Percentiles rank a stretch among this genome's conserved stretches.
These are phyloP conservation scores for Danionella cerebrum DNA, from an alignment of 2,113 vertebrate genomes.

Conservation along the genomic window DNA sequence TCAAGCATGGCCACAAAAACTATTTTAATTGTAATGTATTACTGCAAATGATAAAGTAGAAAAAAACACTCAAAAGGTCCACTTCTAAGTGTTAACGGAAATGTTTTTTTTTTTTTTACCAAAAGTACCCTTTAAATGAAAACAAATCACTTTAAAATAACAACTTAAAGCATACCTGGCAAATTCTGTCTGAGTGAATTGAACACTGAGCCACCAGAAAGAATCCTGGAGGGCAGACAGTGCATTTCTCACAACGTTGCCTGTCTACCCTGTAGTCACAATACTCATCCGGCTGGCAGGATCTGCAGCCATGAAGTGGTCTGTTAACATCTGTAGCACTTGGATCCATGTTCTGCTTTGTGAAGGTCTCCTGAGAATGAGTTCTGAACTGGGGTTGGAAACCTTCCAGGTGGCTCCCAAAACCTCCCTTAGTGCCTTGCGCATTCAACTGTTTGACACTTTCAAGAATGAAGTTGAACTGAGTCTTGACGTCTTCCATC, in stretches of 20 bases:
- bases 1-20: too few species aligned
- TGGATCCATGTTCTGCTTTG: constrained; percentile 73
- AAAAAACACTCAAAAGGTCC: too few species aligned
- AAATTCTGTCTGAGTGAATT: constrained; percentile 73
- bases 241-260: constrained; percentile 75
- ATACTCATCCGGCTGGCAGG: constrained; percentile 74
- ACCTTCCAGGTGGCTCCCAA: constrained; percentile 65
- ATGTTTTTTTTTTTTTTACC: too few species aligned
- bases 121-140: too few species aligned
- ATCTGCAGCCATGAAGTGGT: constrained; percentile 60
- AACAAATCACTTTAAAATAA: neutral
- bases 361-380: constrained; percentile 70
- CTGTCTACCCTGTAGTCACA: constrained; percentile 71
- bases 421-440: constrained; percentile 64
- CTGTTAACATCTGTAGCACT: constrained; percentile 67
- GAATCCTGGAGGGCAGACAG: constrained; percentile 75
- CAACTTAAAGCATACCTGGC: constrained; percentile 63
- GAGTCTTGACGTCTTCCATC: constrained; percentile 77
- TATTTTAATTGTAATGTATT: too few species aligned
- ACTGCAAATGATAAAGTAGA: too few species aligned
- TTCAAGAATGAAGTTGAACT: constrained; percentile 68
- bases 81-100: too few species aligned
- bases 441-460: constrained; percentile 69
- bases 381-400: constrained; percentile 62
- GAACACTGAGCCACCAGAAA: constrained; percentile 79